Conservation (phyloP, 2,113 vertebrate genomes). For the Bagarius yarrelli region DNA sequence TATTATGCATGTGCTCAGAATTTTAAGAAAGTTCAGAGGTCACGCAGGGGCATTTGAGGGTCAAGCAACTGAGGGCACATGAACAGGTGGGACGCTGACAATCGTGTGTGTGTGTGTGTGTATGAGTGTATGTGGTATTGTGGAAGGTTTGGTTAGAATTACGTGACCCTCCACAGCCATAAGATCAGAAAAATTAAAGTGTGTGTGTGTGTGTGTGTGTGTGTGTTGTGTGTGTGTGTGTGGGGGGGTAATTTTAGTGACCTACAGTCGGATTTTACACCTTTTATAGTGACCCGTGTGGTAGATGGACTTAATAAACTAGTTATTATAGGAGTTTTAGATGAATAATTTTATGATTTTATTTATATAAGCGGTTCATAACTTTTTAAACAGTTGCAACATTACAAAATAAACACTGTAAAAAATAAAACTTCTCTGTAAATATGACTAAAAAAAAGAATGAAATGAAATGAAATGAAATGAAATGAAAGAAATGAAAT, state of each 20-base stretch:
- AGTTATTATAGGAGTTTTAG: neutral
- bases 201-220: neutral
- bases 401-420: too few species aligned
- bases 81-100: constrained; percentile 51
- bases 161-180: constrained; percentile 33
- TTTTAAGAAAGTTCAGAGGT: constrained; percentile 26
- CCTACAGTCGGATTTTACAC: neutral
- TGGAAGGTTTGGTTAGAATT: constrained; percentile 40
- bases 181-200: constrained; percentile 27
- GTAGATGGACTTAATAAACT: neutral
- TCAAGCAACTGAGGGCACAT: neutral
- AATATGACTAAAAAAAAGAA: too few species aligned
- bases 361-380: too few species aligned
- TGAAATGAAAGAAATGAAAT: too few species aligned
- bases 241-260: neutral
- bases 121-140: neutral
- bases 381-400: too few species aligned
- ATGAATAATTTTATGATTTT: too few species aligned
- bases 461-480: too few species aligned
- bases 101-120: constrained; percentile 20
- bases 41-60: neutral
- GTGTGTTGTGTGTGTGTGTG: neutral
- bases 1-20: neutral
- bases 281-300: neutral
- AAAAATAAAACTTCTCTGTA: too few species aligned